phyloP scores from a whole-genome alignment of 2,113 vertebrate genomes.

The Octodon degus region DNA sequence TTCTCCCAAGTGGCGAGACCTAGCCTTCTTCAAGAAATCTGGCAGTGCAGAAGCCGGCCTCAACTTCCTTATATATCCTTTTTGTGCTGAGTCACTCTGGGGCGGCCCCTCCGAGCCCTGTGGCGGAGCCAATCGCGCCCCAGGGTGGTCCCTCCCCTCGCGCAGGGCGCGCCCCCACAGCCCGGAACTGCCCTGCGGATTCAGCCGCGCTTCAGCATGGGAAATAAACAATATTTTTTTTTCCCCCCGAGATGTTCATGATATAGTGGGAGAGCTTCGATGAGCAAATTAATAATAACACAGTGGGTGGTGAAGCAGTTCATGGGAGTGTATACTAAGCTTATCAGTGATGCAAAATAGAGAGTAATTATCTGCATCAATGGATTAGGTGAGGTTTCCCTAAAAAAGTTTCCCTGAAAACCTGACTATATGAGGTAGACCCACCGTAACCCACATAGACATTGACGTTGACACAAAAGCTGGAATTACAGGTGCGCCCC shows the following conservation, averaged over 20 bases:
- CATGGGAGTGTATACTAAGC: not conserved
- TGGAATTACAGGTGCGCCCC: no score
- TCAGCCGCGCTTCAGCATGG: not conserved
- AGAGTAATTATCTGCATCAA: not conserved
- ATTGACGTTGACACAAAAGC: not conserved
- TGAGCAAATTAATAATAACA: not conserved
- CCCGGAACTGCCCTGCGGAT: no score
- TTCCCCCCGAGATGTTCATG: not conserved
- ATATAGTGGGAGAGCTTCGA: not conserved
- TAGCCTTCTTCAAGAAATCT: no score
- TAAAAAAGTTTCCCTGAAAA: not conserved
- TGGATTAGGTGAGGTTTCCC: not conserved
- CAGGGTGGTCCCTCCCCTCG: no score
- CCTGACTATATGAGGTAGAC: not conserved
- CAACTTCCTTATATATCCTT: no score
- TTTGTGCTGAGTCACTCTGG: no score
- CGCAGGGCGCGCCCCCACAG: no score
- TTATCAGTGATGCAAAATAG: not conserved
- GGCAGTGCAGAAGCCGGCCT: no score
- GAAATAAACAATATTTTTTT: not conserved
- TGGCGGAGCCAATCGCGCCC: no score
- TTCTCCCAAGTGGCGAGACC: no score
- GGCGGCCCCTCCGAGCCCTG: no score
- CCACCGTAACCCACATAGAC: not conserved
- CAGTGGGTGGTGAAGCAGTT: not conserved